Conservation (phyloP, 2,888 invertebrate genomes). For the Enchytraeus crypticus region DNA sequence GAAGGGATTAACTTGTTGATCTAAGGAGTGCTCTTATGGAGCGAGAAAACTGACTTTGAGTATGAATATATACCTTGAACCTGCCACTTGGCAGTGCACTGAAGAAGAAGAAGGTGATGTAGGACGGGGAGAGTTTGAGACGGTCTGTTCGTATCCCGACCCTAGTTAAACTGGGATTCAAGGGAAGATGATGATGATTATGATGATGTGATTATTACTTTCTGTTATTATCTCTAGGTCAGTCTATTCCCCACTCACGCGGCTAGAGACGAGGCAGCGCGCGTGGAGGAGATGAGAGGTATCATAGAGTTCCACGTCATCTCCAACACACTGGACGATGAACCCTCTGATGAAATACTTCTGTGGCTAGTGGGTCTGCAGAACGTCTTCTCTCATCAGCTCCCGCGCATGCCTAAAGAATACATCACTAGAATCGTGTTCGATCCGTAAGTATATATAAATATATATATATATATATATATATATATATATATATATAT, state of each 20-base stretch:
- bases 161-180: too few species aligned
- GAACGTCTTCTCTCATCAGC: slow-evolving; percentile 86
- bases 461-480: not conserved
- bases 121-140: too few species aligned
- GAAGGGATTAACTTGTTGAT: too few species aligned
- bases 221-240: too few species aligned
- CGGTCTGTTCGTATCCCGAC: too few species aligned
- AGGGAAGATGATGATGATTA: too few species aligned
- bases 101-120: too few species aligned
- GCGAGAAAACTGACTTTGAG: too few species aligned
- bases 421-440: slow-evolving; percentile 91
- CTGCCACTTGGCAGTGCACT: too few species aligned
- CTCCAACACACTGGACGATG: slow-evolving; percentile 66
- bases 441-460: slow-evolving; percentile 54
- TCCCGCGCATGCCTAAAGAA: slow-evolving; percentile 94
- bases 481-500: not conserved
- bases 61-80: too few species aligned
- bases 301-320: slow-evolving; percentile 88
- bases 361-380: slow-evolving; percentile 85
- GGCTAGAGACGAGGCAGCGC: slow-evolving; percentile 81
- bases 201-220: too few species aligned
- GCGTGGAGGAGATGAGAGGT: slow-evolving; percentile 77
- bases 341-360: slow-evolving; percentile 59
- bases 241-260: slow-evolving; percentile 49
- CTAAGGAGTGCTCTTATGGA: too few species aligned